Evolutionary conservation across 2,113 vertebrate genomes (phyloP).

Genomic region (Rhea pennata): DNA sequence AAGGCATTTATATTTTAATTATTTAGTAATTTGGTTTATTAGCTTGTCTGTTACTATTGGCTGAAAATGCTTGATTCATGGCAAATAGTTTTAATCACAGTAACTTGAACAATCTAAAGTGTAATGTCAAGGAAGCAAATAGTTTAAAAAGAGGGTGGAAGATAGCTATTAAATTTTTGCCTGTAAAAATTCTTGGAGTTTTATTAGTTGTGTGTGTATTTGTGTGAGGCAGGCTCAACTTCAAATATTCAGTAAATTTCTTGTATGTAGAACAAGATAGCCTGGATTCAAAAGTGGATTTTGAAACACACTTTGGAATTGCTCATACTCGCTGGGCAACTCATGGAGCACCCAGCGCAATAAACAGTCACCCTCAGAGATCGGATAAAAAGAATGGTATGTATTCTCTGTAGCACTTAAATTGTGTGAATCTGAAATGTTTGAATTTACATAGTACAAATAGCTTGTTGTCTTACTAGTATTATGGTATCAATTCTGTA

Average conservation of each 20-base stretch:
- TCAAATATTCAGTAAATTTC: not conserved
- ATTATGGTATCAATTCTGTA: not conserved
- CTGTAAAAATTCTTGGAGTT: not conserved
- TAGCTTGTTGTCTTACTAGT: not conserved
- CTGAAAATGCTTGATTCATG: not conserved
- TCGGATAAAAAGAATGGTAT: conserved; percentile 93
- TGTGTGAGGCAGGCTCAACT: not conserved
- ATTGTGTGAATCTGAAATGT: not conserved
- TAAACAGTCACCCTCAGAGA: conserved; percentile 95
- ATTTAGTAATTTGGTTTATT: not conserved
- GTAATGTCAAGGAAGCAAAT: not conserved
- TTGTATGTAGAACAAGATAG: conserved; percentile 85
- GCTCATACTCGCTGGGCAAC: conserved; percentile 98
- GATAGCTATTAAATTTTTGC: not conserved
- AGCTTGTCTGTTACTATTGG: not conserved
- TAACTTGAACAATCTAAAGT: not conserved
- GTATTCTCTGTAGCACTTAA: not conserved
- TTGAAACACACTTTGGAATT: conserved; percentile 91
- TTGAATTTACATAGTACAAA: not conserved
- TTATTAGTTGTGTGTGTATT: not conserved
- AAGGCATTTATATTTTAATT: not conserved
- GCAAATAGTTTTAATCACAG: not conserved
- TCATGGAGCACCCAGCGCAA: conserved; percentile 88
- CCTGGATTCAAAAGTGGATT: conserved; percentile 86
- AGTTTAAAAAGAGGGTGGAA: not conserved